Conservation (phyloP, 2,113 vertebrate genomes). For the Tringa solitaria region DNA sequence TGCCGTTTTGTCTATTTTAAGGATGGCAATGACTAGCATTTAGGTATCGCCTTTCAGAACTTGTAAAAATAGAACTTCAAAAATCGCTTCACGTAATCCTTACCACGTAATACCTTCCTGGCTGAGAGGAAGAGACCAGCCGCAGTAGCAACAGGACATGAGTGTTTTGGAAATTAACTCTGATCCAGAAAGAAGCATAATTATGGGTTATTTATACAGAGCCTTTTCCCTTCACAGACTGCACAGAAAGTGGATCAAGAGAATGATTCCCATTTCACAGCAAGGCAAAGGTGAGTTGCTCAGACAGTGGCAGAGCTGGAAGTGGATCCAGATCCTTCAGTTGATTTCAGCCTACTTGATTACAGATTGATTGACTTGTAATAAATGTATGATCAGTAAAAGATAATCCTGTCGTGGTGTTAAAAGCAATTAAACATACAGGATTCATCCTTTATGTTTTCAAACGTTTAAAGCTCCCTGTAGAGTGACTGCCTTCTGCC, state of each 20-base stretch:
- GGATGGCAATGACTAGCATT: background rate
- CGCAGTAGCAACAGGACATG: background rate
- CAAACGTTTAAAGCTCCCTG: background rate
- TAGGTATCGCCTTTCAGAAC: conserved; percentile 20
- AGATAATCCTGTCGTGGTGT: background rate
- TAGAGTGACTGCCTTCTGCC: background rate
- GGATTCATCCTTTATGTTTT: background rate
- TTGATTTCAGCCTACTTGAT: background rate
- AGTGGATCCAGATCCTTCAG: background rate
- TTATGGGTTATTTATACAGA: background rate
- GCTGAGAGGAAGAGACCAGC: background rate
- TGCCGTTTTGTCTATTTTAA: background rate
- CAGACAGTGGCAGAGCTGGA: background rate
- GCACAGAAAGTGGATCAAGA: background rate
- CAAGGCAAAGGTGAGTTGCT: background rate
- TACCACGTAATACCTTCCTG: background rate
- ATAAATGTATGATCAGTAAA: background rate
- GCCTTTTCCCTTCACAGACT: background rate
- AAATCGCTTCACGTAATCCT: background rate
- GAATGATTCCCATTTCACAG: background rate
- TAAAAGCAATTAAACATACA: background rate
- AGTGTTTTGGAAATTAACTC: background rate
- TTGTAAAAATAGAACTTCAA: background rate
- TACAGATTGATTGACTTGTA: background rate
- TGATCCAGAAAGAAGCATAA: background rate